A percentile compares a stretch with the other conserved stretches of the same genome.
Conservation (phyloP, 2,797 vertebrate species). For the Chanos chanos region DNA sequence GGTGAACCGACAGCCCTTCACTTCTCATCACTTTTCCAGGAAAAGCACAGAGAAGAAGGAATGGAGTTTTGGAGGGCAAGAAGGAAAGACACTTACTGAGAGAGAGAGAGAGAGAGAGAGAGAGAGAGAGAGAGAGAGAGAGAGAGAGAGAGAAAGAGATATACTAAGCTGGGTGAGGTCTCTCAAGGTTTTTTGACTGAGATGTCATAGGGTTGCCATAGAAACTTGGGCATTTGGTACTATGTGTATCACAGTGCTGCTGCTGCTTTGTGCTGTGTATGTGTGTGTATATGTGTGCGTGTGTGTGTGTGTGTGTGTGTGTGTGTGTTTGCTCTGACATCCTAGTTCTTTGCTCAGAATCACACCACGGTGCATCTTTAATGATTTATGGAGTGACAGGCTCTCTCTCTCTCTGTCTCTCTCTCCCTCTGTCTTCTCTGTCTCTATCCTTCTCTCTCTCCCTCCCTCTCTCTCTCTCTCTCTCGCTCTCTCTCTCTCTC, state of each 20-base stretch:
- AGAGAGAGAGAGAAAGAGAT: background rate
- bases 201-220: background rate
- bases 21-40: conserved; percentile 5
- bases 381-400: conserved; percentile 26
- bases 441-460: background rate
- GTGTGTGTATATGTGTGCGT: background rate
- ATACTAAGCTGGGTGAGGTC: no score
- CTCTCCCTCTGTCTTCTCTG: background rate
- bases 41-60: background rate
- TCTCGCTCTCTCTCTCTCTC: background rate
- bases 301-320: background rate
- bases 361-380: conserved; percentile 18
- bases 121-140: background rate
- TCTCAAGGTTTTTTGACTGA: no score
- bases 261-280: background rate
- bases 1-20: conserved; percentile 17
- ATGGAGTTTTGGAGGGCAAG: no score
- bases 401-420: background rate
- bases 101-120: background rate
- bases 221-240: background rate
- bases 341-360: background rate
- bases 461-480: background rate
- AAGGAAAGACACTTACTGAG: background rate
- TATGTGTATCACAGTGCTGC: background rate
- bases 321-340: background rate